phyloP scores from a whole-genome alignment of 1,140 invertebrate species.

The Drosophila ohnishii region DNA sequence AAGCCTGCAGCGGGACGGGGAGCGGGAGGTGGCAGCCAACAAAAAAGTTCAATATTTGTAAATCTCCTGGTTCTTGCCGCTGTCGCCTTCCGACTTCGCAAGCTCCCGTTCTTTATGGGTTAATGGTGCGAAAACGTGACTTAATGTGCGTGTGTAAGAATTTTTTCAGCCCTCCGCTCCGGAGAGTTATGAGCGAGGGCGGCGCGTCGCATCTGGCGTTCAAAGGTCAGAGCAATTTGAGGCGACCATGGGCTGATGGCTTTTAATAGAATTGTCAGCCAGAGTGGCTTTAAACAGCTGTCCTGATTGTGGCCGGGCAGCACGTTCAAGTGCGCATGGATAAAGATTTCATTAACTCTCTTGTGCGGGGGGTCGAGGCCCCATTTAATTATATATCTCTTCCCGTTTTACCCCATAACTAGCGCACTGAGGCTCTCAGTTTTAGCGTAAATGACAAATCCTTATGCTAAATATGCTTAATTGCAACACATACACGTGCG shows the following conservation, averaged over 20 bases:
- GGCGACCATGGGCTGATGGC: slow-evolving; percentile 57
- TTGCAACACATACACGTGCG: slow-evolving; percentile 54
- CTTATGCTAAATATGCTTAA: slow-evolving; percentile 82
- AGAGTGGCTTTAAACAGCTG: slow-evolving; percentile 8
- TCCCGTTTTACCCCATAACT: slow-evolving; percentile 17
- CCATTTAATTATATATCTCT: slow-evolving; percentile 76
- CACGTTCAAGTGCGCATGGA: slow-evolving; percentile 14
- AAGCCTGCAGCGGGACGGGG: slow-evolving; percentile 61
- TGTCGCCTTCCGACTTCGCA: slow-evolving; percentile 18
- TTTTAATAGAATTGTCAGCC: slow-evolving; percentile 81
- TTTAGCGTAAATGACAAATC: slow-evolving; percentile 81
- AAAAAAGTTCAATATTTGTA: slow-evolving; percentile 82
- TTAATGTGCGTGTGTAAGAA: slow-evolving; percentile 81
- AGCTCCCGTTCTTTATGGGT: slow-evolving; percentile 79
- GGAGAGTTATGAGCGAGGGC: slow-evolving; percentile 62
- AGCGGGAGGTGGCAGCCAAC: slow-evolving; percentile 25
- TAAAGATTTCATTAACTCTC: slow-evolving; percentile 76
- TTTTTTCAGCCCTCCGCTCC: slow-evolving; percentile 46
- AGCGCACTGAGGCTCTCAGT: slow-evolving; percentile 26
- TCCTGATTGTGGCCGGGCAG: neutral
- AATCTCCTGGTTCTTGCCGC: slow-evolving; percentile 54
- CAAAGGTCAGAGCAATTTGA: slow-evolving; percentile 82
- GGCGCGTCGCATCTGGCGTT: slow-evolving; percentile 64
- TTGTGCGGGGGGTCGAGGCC: slow-evolving; percentile 50
- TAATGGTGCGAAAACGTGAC: slow-evolving; percentile 83